Conservation (phyloP, 2,113 vertebrate genomes). For the Gambusia affinis region DNA sequence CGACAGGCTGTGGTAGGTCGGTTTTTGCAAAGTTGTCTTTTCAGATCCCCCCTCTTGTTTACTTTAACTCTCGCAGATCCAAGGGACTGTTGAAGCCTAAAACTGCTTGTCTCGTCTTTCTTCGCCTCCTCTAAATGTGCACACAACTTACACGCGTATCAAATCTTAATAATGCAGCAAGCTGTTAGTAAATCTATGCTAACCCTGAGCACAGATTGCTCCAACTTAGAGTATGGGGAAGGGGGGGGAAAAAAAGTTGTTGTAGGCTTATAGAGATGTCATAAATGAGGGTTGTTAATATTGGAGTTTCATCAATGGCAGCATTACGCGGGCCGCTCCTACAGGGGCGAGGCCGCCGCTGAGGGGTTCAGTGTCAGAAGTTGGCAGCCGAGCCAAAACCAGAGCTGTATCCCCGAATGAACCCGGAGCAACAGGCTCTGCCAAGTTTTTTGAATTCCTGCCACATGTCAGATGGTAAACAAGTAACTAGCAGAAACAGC, state of each 20-base stretch:
- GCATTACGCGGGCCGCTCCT: slow-evolving; percentile 67
- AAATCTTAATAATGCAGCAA: slow-evolving; percentile 1
- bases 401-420: slow-evolving; percentile 81
- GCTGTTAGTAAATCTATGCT: slow-evolving; percentile 1
- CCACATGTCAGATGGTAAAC: slow-evolving; percentile 75
- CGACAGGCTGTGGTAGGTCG: neutral
- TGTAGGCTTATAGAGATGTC: slow-evolving; percentile 61
- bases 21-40: neutral
- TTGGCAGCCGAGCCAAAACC: slow-evolving; percentile 81
- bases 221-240: slow-evolving; percentile 6
- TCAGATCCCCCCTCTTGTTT: neutral
- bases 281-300: slow-evolving; percentile 74
- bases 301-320: slow-evolving; percentile 76
- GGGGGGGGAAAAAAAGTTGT: neutral
- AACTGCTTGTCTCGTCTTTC: neutral
- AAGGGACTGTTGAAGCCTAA: neutral
- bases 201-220: neutral
- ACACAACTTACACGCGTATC: neutral
- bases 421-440: slow-evolving; percentile 73
- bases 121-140: neutral
- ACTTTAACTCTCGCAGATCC: slow-evolving; percentile 1
- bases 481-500: slow-evolving; percentile 63
- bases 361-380: slow-evolving; percentile 79
- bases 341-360: slow-evolving; percentile 75
- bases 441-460: slow-evolving; percentile 77